A percentile compares a stretch with the other conserved stretches of the same genome.
phyloP scores from a whole-genome alignment of 2,113 vertebrate species.

The Pseudopipra pipra region DNA sequence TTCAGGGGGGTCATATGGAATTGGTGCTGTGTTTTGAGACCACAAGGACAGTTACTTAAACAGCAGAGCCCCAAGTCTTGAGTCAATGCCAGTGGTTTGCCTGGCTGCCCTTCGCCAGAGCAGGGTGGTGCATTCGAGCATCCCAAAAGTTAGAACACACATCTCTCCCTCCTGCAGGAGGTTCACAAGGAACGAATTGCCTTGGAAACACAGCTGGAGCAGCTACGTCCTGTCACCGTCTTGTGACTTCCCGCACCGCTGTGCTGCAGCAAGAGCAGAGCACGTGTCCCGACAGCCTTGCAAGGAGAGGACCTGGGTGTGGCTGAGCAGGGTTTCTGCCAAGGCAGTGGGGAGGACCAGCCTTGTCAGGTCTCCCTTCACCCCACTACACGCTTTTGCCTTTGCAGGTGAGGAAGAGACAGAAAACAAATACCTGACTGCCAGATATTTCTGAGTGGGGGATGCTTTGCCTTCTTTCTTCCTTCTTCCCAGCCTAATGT shows the following conservation, averaged over 20 bases:
- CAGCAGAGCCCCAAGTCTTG: not conserved
- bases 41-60: not conserved
- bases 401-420: constrained; percentile 52
- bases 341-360: not conserved
- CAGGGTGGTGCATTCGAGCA: accelerated
- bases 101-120: not conserved
- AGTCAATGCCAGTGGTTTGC: not conserved
- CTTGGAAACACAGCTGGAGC: constrained; percentile 92
- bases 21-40: not conserved
- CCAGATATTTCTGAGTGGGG: not conserved
- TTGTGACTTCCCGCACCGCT: constrained; percentile 66
- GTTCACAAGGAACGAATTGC: constrained; percentile 92
- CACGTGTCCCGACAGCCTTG: not conserved
- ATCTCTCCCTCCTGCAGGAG: constrained; percentile 76
- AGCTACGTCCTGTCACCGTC: constrained; percentile 86
- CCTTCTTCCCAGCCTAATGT: not conserved
- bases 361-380: not conserved
- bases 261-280: not conserved
- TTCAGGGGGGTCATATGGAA: not conserved
- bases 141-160: not conserved
- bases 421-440: constrained; percentile 32
- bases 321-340: constrained; percentile 5
- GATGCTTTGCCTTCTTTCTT: constrained; percentile 21
- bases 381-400: not conserved
- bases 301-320: not conserved